Evolutionary conservation across 1,140 invertebrate genomes (phyloP).

Genomic region (Trichonephila clavipes): DNA sequence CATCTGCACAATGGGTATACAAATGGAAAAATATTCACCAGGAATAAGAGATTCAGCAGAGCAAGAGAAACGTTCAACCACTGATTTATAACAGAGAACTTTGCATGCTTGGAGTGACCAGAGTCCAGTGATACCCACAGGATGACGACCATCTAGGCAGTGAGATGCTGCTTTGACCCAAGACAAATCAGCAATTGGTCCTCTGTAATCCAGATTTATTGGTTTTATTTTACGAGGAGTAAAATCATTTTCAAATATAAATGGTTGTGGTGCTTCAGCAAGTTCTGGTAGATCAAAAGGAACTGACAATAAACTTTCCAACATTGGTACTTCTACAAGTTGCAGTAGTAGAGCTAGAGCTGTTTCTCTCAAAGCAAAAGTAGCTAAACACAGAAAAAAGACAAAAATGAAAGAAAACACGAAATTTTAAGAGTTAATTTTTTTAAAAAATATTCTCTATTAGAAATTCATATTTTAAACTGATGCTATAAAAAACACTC

Average conservation of each 20-base stretch:
- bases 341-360: slow-evolving; percentile 56
- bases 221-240: slow-evolving; percentile 64
- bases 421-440: too few relatives aligned
- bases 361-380: slow-evolving; percentile 29
- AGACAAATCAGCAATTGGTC: slow-evolving; percentile 57
- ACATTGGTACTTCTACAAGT: slow-evolving; percentile 59
- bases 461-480: too few relatives aligned
- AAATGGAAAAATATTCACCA: slow-evolving; percentile 64
- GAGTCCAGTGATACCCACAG: slow-evolving; percentile 47
- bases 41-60: slow-evolving; percentile 65
- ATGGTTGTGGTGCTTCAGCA: slow-evolving; percentile 56
- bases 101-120: slow-evolving; percentile 75
- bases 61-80: slow-evolving; percentile 59
- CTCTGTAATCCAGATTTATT: slow-evolving; percentile 44
- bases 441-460: too few relatives aligned
- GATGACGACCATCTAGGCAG: slow-evolving; percentile 51
- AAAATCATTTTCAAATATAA: slow-evolving; percentile 69
- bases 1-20: slow-evolving; percentile 61
- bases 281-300: slow-evolving; percentile 52
- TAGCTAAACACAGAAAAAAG: not conserved
- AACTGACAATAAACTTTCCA: slow-evolving; percentile 56
- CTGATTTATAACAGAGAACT: slow-evolving; percentile 71
- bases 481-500: too few relatives aligned
- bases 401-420: too few relatives aligned
- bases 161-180: slow-evolving; percentile 52